These are phyloP conservation scores for Resseliella maxima DNA, from an alignment of 2,888 invertebrate species.

Conservation along the genomic window DNA sequence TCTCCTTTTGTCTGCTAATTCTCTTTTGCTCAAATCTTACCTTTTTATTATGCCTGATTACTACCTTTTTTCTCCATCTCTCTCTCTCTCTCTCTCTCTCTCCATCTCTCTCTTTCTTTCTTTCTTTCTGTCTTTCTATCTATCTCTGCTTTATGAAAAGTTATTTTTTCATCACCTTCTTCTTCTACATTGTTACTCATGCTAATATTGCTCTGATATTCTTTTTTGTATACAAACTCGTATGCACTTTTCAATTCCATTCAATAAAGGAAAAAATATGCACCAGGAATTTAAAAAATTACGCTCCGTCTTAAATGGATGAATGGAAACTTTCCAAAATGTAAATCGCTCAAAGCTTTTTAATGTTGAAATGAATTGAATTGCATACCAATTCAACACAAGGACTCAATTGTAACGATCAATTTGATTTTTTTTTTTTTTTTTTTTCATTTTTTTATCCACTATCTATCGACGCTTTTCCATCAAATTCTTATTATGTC, in stretches of 20 bases:
- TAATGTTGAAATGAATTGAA: not conserved
- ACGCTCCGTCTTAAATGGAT: not conserved
- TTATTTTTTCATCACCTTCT: slow-evolving; percentile 14
- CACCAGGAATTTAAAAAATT: not conserved
- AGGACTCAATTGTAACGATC: not conserved
- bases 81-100: too few relatives aligned
- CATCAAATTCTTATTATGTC: too few relatives aligned
- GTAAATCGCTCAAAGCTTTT: too few relatives aligned
- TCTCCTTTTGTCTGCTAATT: not conserved
- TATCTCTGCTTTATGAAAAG: not conserved
- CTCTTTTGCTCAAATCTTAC: slow-evolving; percentile 19
- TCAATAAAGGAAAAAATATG: too few relatives aligned
- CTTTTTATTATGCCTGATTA: not conserved
- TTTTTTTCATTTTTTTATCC: too few relatives aligned
- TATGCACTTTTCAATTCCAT: too few relatives aligned
- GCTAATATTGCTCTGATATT: not conserved
- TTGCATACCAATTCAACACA: not conserved
- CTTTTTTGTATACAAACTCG: not conserved
- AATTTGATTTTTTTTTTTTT: not conserved
- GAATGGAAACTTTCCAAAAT: not conserved
- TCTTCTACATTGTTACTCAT: not conserved
- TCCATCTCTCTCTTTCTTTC: too few relatives aligned
- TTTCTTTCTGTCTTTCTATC: too few relatives aligned
- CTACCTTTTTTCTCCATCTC: too few relatives aligned
- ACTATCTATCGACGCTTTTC: too few relatives aligned